phyloP scores from a whole-genome alignment of 2,113 vertebrate genomes.

The Oreochromis spilurus region DNA sequence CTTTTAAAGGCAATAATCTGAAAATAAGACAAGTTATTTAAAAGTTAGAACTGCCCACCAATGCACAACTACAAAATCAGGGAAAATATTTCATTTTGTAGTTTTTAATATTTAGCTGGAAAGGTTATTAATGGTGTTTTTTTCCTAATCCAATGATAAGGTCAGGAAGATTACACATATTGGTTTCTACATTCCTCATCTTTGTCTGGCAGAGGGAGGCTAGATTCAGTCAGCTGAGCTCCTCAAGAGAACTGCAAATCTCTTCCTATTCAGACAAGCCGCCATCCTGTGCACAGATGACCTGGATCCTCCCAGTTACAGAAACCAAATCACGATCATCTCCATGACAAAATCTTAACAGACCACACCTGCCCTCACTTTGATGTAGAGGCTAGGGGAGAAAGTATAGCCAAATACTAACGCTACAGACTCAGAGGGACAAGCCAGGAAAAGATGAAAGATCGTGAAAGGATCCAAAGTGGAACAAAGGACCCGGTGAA shows the following conservation, averaged over 20 bases:
- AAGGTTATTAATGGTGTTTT: constrained; percentile 13
- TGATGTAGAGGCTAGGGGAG: constrained; percentile 11
- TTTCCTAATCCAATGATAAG: constrained; percentile 37
- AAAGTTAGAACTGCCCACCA: neutral
- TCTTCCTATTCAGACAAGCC: constrained; percentile 24
- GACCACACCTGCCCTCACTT: constrained; percentile 39
- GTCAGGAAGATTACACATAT: constrained; percentile 40
- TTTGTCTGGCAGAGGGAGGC: constrained; percentile 13
- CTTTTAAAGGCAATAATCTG: neutral
- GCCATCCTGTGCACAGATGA: constrained; percentile 18
- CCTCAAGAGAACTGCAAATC: constrained; percentile 47
- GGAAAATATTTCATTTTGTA: neutral
- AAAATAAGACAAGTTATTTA: neutral
- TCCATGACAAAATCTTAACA: constrained; percentile 21
- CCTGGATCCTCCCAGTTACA: constrained; percentile 19
- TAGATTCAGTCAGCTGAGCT: neutral
- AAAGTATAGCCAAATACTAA: constrained; percentile 14
- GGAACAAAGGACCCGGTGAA: neutral
- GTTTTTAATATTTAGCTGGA: neutral
- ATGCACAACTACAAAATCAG: neutral
- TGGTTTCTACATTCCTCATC: constrained; percentile 17
- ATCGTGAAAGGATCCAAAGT: constrained; percentile 1
- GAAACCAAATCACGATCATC: constrained; percentile 22
- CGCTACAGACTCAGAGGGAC: neutral
- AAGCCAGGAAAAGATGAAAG: constrained; percentile 24